These are phyloP conservation scores for Phrynosoma blainvillii DNA, from an alignment of 2,113 vertebrate genomes.

Conservation along the genomic window DNA sequence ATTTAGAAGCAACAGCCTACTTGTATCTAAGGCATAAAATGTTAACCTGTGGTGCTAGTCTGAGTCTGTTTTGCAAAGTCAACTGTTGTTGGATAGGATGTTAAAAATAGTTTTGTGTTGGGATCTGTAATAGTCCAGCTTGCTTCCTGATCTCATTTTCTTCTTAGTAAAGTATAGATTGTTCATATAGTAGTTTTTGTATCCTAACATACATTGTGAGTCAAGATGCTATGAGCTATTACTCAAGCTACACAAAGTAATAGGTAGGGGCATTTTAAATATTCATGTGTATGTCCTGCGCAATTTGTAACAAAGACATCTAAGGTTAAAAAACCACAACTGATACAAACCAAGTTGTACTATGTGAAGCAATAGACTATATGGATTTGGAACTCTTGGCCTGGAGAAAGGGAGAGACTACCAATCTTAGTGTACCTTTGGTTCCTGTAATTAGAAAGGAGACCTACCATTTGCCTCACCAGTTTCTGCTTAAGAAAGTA, in stretches of 20 bases:
- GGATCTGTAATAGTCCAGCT: not conserved
- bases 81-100: not conserved
- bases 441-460: not conserved
- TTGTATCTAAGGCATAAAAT: not conserved
- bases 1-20: not conserved
- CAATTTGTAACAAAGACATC: not conserved
- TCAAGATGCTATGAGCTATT: not conserved
- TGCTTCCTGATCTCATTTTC: not conserved
- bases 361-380: not conserved
- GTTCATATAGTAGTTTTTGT: not conserved
- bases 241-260: not conserved
- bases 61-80: not conserved
- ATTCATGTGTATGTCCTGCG: not conserved
- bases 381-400: not conserved
- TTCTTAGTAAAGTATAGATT: not conserved
- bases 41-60: not conserved
- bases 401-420: not conserved
- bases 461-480: not conserved
- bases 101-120: not conserved
- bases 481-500: conserved; percentile 27
- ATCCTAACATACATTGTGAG: too few relatives aligned
- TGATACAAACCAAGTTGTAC: not conserved
- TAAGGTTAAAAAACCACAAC: not conserved
- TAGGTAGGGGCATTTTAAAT: not conserved
- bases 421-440: not conserved